Conservation (phyloP, 2,113 vertebrate genomes). For the Meleagris gallopavo region DNA sequence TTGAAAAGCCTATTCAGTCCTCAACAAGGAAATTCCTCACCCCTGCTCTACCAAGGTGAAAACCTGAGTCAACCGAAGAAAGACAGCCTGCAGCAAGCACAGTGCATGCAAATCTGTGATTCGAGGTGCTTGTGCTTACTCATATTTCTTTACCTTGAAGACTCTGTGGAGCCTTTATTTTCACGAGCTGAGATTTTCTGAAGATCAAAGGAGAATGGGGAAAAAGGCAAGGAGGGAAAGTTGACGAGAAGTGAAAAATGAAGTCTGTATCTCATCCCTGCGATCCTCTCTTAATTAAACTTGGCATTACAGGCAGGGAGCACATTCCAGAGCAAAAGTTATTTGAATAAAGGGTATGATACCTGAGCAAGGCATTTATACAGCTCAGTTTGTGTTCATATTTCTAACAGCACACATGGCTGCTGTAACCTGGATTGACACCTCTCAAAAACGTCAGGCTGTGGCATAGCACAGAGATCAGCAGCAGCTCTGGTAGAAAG, state of each 20-base stretch:
- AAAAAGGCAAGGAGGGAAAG: slow-evolving; percentile 36
- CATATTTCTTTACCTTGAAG: slow-evolving; percentile 10
- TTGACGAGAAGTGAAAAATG: background rate
- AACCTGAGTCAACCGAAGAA: background rate
- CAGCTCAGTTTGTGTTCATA: background rate
- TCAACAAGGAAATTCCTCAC: background rate
- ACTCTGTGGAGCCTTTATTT: slow-evolving; percentile 11
- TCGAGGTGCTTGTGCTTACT: slow-evolving; percentile 21
- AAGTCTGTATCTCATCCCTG: background rate
- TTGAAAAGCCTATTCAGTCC: background rate
- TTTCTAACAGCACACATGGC: background rate
- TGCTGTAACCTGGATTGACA: background rate
- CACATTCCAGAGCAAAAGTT: slow-evolving; percentile 59
- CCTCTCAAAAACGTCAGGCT: background rate
- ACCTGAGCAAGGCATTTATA: background rate
- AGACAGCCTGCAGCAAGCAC: background rate
- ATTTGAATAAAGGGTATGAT: slow-evolving; percentile 29
- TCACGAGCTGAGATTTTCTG: slow-evolving; percentile 19
- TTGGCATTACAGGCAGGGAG: slow-evolving; percentile 26
- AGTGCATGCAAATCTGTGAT: background rate
- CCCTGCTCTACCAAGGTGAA: background rate
- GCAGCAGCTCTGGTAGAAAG: background rate
- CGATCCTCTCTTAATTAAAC: slow-evolving; percentile 54
- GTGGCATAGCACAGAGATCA: background rate
- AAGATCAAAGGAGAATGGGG: slow-evolving; percentile 39